Conservation (phyloP, 92 coral and sea anemone species). For the Porites lobata region DNA sequence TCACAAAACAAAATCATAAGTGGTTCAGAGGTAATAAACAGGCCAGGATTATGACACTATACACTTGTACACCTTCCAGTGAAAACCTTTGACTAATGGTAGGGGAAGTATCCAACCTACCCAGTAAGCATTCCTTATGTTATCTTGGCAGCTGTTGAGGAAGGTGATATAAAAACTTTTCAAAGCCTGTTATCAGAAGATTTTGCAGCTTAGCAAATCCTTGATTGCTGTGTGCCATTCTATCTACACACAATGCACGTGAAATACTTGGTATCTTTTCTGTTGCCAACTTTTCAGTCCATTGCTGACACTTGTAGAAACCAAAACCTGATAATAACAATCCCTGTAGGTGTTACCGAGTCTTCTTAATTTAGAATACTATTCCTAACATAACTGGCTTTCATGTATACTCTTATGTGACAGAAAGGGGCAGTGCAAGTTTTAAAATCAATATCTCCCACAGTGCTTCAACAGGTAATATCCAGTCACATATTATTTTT, state of each 20-base stretch:
- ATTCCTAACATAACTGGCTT: neutral
- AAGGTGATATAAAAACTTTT: neutral
- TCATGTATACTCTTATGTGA: neutral
- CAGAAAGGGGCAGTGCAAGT: neutral
- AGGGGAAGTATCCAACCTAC: neutral
- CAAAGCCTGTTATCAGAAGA: neutral
- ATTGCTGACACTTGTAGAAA: neutral
- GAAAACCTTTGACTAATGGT: neutral
- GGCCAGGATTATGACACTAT: neutral
- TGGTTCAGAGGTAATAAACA: neutral
- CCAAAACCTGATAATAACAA: neutral
- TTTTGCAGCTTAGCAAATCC: neutral
- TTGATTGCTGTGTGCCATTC: neutral
- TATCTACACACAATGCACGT: conserved; percentile 30
- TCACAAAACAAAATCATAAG: neutral
- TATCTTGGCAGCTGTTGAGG: conserved; percentile 8
- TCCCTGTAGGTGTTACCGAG: neutral
- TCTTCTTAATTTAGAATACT: neutral
- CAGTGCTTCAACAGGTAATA: neutral
- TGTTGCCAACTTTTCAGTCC: neutral
- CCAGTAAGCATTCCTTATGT: neutral
- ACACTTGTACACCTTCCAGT: neutral
- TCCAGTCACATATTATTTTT: neutral
- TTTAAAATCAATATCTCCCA: neutral
- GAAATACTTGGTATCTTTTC: neutral